These are phyloP conservation scores for Lasioglossum marginatum DNA, from an alignment of 2,888 invertebrate genomes.

Conservation along the genomic window DNA sequence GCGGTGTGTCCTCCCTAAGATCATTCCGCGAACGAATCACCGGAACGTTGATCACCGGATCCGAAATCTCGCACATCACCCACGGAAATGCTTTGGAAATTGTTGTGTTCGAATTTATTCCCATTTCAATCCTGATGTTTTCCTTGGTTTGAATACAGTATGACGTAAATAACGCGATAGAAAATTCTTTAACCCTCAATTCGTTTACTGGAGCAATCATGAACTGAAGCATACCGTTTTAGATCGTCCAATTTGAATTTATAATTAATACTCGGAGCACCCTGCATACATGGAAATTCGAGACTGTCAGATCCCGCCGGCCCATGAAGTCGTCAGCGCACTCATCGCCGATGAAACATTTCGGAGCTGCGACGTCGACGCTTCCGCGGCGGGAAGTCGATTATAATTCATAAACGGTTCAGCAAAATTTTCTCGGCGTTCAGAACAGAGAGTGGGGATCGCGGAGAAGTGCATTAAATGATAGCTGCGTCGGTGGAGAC, in stretches of 20 bases:
- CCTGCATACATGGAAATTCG: not conserved
- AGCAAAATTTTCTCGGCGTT: not conserved
- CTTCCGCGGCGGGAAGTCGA: not conserved
- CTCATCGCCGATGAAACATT: not conserved
- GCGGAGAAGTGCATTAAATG: not conserved
- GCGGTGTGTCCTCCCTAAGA: constrained; percentile 43
- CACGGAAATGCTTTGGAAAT: not conserved
- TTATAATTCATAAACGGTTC: not conserved
- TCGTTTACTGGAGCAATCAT: too few relatives aligned
- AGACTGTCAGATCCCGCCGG: not conserved
- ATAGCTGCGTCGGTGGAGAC: constrained; percentile 4
- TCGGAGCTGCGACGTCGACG: not conserved
- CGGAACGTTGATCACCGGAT: constrained; percentile 44
- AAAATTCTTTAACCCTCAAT: too few relatives aligned
- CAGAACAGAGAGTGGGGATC: not conserved
- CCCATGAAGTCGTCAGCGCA: not conserved
- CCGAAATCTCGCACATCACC: not conserved
- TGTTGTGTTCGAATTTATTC: not conserved
- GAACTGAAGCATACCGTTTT: too few relatives aligned
- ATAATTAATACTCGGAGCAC: too few relatives aligned
- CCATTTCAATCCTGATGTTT: not conserved
- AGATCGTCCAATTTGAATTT: too few relatives aligned
- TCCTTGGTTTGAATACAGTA: not conserved
- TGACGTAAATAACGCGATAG: too few relatives aligned
- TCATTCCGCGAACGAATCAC: constrained; percentile 55